A percentile compares a stretch with the other conserved stretches of the same genome.
These are phyloP conservation scores for cattle (Bos taurus) DNA, from an alignment of 2,113 vertebrate species.

Conservation along the genomic window ARS-UCD2.0 NC_037348.1:33144501-33145000, in stretches of 20 bases:
- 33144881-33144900: neutral
- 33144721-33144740: slow-evolving; percentile 42
- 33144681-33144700: rapidly evolving
- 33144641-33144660: neutral
- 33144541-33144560: neutral
- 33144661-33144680: slow-evolving; percentile 39
- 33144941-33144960: neutral
- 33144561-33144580: neutral
- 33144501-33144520: neutral
- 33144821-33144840: slow-evolving; percentile 53
- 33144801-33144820: slow-evolving; percentile 55
- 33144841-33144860: slow-evolving; percentile 44
- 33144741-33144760: slow-evolving; percentile 29
- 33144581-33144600: neutral
- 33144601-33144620: neutral
- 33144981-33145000: neutral
- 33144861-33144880: neutral
- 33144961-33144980: neutral
- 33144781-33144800: neutral
- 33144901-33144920: too few species aligned
- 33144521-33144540: neutral
- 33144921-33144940: neutral
- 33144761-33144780: slow-evolving; percentile 35
- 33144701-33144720: slow-evolving; percentile 42
- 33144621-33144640: neutral